These are phyloP conservation scores for Trachelus tabidus DNA, from an alignment of 2,888 invertebrate genomes.

Conservation along the genomic window DNA sequence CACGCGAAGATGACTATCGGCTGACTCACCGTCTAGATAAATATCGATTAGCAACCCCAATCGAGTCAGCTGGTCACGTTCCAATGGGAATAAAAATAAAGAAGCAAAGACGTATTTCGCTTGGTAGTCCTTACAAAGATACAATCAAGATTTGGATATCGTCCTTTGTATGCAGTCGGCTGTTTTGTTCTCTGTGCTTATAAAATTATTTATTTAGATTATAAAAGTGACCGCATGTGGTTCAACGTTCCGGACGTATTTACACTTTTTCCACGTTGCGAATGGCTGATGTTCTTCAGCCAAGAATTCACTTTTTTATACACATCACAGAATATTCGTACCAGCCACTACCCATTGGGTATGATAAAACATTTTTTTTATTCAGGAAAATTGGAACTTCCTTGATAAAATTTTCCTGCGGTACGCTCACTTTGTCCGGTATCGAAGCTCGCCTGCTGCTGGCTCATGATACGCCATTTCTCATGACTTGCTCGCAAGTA, in stretches of 20 bases:
- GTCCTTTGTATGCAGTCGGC: not conserved
- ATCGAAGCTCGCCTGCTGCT: not conserved
- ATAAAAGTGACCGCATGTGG: not conserved
- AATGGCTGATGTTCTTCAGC: not conserved
- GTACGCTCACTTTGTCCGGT: not conserved
- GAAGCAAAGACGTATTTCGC: conserved; percentile 8
- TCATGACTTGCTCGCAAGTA: not conserved
- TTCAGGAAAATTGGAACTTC: not conserved
- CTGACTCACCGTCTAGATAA: conserved; percentile 14
- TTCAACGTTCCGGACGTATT: not conserved
- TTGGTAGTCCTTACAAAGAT: not conserved
- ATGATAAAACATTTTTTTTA: not conserved
- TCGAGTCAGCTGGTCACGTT: conserved; percentile 30
- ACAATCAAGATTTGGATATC: not conserved
- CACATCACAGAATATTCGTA: not conserved
- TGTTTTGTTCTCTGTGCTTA: not conserved
- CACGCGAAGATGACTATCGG: not conserved
- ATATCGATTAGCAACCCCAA: conserved; percentile 28
- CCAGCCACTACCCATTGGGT: not conserved
- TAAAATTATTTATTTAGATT: not conserved
- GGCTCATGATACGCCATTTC: not conserved
- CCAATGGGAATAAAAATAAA: conserved; percentile 29
- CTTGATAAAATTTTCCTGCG: not conserved
- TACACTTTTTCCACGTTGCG: not conserved
- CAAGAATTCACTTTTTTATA: not conserved